A percentile compares a stretch with the other conserved stretches of the same genome.
Evolutionary conservation across 1,140 invertebrate species (phyloP).

Genomic region (Copidosoma floridanum): DNA sequence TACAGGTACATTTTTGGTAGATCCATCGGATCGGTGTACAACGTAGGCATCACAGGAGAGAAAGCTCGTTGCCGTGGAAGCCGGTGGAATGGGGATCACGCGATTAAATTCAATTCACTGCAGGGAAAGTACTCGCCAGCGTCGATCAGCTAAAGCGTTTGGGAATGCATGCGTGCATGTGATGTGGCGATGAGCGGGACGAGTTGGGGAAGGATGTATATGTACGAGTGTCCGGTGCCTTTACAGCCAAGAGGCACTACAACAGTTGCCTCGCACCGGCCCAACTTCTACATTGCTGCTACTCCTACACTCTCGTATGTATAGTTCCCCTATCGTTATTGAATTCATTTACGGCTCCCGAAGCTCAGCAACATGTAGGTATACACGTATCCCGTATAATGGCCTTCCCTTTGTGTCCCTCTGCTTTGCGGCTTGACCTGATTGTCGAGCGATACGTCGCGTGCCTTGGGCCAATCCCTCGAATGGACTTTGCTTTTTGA

Average conservation of each 20-base stretch:
- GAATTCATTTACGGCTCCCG: slow-evolving; percentile 28
- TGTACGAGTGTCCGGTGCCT: not conserved
- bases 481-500: no score
- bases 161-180: slow-evolving; percentile 8
- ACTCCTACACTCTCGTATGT: slow-evolving; percentile 31
- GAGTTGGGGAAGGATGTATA: slow-evolving; percentile 18
- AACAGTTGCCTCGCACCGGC: slow-evolving; percentile 25
- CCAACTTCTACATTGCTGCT: slow-evolving; percentile 10
- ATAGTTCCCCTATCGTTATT: slow-evolving; percentile 43
- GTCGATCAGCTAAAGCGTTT: slow-evolving; percentile 32
- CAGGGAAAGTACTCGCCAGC: slow-evolving; percentile 18
- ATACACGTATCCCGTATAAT: no score
- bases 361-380: no score
- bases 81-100: slow-evolving; percentile 6
- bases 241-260: slow-evolving; percentile 26
- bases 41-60: no score
- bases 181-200: slow-evolving; percentile 19
- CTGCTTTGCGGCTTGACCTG: not conserved
- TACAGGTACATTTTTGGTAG: no score
- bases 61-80: slow-evolving; percentile 15
- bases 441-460: not conserved
- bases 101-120: slow-evolving; percentile 46
- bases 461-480: no score
- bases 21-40: no score
- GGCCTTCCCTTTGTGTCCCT: not conserved